phyloP scores from a whole-genome alignment of 2,113 vertebrate species.

The Microtus montanus region DNA sequence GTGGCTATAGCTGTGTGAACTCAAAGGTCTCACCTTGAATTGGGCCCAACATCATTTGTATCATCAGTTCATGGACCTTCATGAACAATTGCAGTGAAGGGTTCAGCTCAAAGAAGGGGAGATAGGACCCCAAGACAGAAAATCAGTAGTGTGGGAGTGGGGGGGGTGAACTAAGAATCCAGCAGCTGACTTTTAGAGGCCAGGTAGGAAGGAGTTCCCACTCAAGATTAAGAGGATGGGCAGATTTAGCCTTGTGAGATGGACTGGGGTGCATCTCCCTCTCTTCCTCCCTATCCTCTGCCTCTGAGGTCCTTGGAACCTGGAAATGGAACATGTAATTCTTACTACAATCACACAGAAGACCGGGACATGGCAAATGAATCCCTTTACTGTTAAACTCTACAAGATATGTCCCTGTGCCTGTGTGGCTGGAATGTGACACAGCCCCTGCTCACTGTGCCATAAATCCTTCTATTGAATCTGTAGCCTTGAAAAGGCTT shows the following conservation, averaged over 20 bases:
- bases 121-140: background rate
- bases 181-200: background rate
- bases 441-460: background rate
- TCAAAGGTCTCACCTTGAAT: background rate
- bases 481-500: constrained; percentile 10
- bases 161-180: background rate
- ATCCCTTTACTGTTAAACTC: background rate
- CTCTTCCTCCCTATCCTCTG: background rate
- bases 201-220: background rate
- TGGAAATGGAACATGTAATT: background rate
- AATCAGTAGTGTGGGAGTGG: background rate
- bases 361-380: accelerated
- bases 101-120: background rate
- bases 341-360: background rate
- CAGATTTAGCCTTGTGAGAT: too few relatives aligned
- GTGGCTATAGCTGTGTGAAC: background rate
- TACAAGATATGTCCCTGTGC: background rate
- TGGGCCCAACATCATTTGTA: background rate
- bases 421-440: background rate
- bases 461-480: constrained; percentile 19
- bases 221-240: background rate
- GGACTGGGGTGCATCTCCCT: too few relatives aligned
- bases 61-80: background rate
- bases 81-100: background rate
- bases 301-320: background rate